Conservation (phyloP, 2,888 invertebrate genomes). For the Acanthoscelides obtectus region DNA sequence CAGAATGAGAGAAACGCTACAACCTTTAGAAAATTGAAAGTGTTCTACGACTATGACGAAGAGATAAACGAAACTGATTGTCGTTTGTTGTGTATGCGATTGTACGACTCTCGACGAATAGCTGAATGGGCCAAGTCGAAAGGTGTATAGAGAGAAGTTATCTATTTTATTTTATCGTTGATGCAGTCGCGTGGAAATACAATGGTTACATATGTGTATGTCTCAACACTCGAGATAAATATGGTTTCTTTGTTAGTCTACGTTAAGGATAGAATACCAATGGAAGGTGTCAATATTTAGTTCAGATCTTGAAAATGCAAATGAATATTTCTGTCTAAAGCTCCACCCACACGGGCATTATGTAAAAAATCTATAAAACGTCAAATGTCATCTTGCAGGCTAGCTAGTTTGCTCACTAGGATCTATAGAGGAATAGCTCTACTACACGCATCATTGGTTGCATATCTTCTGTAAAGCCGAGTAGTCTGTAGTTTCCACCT, state of each 20-base stretch:
- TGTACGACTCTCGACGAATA: neutral
- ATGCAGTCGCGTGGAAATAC: neutral
- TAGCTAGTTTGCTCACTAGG: too few species aligned
- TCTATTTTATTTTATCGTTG: neutral
- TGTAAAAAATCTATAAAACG: too few species aligned
- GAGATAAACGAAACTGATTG: neutral
- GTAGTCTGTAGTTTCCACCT: too few species aligned
- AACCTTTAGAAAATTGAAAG: neutral
- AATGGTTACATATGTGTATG: neutral
- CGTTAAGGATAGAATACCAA: neutral
- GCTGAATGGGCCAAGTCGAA: neutral
- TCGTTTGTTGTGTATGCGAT: neutral
- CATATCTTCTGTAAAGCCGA: too few species aligned
- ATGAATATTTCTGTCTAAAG: too few species aligned
- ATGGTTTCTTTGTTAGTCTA: neutral
- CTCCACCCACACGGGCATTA: too few species aligned
- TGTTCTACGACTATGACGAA: neutral
- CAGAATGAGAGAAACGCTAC: too few species aligned
- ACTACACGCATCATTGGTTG: too few species aligned
- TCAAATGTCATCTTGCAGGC: too few species aligned
- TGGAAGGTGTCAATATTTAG: neutral
- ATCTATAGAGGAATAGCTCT: too few species aligned
- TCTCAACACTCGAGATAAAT: neutral
- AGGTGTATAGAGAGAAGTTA: neutral
- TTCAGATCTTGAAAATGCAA: too few species aligned